A percentile compares a stretch with the other conserved stretches of the same genome.
Conservation (phyloP, 2,113 vertebrate species). For the Colistium nudipinnis region DNA sequence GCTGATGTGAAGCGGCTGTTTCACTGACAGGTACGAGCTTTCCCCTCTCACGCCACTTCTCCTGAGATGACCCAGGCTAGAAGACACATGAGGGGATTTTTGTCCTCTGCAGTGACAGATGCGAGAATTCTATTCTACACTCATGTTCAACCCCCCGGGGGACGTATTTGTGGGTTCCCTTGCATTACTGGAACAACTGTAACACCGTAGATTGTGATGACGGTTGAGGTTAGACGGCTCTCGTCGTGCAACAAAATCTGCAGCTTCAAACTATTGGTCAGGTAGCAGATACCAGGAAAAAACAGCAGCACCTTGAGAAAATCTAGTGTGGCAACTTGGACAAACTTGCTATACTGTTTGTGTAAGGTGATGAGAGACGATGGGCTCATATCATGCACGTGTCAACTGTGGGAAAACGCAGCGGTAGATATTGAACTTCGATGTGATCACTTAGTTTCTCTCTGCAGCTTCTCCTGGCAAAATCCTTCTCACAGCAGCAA, state of each 20-base stretch:
- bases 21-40: neutral
- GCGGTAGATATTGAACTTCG: neutral
- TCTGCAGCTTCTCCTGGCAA: neutral
- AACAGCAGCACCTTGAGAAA: neutral
- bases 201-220: neutral
- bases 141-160: constrained; percentile 1
- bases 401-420: neutral
- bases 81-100: neutral
- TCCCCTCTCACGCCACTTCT: neutral
- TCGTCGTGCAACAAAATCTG: neutral
- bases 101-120: constrained; percentile 2
- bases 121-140: neutral
- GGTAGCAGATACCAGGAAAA: neutral
- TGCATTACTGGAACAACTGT: neutral
- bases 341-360: constrained; percentile 15
- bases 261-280: neutral
- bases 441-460: neutral
- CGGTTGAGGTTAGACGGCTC: neutral
- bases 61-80: neutral
- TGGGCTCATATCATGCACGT: neutral
- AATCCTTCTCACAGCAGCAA: neutral
- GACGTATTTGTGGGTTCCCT: neutral
- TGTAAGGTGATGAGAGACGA: neutral
- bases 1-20: neutral
- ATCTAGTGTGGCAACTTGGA: neutral